phyloP scores from a whole-genome alignment of 2,888 invertebrate species.

The Hymenopus coronatus region DNA sequence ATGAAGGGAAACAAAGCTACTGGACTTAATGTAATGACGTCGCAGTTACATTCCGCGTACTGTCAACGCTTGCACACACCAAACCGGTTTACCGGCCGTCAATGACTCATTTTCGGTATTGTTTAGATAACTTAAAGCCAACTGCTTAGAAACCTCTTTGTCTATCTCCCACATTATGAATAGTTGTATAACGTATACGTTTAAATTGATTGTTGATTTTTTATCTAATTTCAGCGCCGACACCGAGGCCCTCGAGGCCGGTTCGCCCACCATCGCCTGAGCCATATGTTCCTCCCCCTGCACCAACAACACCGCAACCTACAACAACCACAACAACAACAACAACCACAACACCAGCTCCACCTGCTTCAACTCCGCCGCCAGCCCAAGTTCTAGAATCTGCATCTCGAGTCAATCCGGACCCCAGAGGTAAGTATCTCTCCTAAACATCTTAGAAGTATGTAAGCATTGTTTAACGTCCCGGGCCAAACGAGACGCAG shows the following conservation, averaged over 20 bases:
- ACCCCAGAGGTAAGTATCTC: background rate
- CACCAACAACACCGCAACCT: background rate
- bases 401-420: background rate
- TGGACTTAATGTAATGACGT: too few species aligned
- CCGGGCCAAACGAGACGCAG: too few species aligned
- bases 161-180: too few species aligned
- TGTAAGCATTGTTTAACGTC: background rate
- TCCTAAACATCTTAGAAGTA: background rate
- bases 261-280: background rate
- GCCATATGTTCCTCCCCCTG: background rate
- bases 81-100: too few species aligned
- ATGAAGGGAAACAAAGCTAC: too few species aligned
- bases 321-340: background rate
- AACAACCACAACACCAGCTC: background rate
- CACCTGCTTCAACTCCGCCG: background rate
- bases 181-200: too few species aligned
- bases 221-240: background rate
- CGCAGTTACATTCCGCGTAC: too few species aligned
- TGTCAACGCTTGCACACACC: too few species aligned
- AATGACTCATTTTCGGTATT: too few species aligned
- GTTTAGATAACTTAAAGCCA: too few species aligned
- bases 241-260: background rate
- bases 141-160: too few species aligned
- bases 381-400: background rate
- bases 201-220: too few species aligned